phyloP scores from a whole-genome alignment of 2,888 invertebrate species.

The Silvanus unidentatus region DNA sequence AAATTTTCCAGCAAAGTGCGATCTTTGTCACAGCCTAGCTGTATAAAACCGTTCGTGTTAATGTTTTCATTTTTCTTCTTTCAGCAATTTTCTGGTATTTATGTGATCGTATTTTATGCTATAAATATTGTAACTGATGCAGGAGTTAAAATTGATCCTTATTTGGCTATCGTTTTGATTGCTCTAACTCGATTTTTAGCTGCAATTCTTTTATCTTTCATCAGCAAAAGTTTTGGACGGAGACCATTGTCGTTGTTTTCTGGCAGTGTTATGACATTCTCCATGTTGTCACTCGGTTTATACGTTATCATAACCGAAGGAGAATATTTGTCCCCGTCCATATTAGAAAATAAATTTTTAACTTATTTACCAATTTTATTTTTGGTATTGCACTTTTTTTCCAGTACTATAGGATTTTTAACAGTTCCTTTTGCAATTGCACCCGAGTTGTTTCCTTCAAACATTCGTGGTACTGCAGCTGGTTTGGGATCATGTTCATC shows the following conservation, averaged over 20 bases:
- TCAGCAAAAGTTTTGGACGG: slow-evolving; percentile 53
- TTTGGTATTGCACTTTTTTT: slow-evolving; percentile 49
- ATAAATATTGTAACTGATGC: slow-evolving; percentile 49
- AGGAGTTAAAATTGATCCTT: slow-evolving; percentile 46
- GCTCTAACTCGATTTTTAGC: slow-evolving; percentile 48
- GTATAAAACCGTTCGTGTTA: slow-evolving; percentile 48
- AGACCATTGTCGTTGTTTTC: slow-evolving; percentile 54
- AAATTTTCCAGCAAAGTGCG: slow-evolving; percentile 26
- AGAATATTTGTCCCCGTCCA: slow-evolving; percentile 29
- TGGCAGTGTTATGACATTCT: slow-evolving; percentile 52
- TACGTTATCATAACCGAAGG: slow-evolving; percentile 38
- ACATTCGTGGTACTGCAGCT: slow-evolving; percentile 50
- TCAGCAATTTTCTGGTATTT: slow-evolving; percentile 54
- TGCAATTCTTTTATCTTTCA: slow-evolving; percentile 44
- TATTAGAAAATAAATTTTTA: slow-evolving; percentile 18
- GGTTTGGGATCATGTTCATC: slow-evolving; percentile 48
- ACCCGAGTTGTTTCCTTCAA: slow-evolving; percentile 52
- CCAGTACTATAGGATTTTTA: slow-evolving; percentile 52
- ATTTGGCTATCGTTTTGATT: slow-evolving; percentile 49
- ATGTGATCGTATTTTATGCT: slow-evolving; percentile 54
- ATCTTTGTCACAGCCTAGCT: slow-evolving; percentile 40
- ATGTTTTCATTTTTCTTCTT: slow-evolving; percentile 51
- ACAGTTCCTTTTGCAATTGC: slow-evolving; percentile 54
- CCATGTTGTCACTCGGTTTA: slow-evolving; percentile 48
- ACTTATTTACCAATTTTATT: slow-evolving; percentile 45